These are phyloP conservation scores for Dasypolia templi DNA, from an alignment of 2,888 invertebrate species.

Conservation along the genomic window DNA sequence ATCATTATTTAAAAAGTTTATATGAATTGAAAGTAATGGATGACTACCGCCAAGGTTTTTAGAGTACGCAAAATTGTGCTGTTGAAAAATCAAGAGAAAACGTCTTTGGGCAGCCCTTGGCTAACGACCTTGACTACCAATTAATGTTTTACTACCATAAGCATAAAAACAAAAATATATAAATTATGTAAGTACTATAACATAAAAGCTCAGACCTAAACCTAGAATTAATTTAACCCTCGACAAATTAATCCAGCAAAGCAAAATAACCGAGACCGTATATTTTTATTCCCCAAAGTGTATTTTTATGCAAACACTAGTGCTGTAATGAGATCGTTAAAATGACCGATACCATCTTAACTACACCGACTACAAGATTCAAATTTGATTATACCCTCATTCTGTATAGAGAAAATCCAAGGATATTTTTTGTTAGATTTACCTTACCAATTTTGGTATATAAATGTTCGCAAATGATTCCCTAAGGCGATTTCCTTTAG, in stretches of 20 bases:
- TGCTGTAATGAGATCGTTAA: slow-evolving; percentile 52
- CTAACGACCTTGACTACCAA: not conserved
- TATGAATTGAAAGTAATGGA: not conserved
- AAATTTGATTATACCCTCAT: slow-evolving; percentile 31
- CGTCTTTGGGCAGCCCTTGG: not conserved
- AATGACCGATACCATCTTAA: slow-evolving; percentile 39
- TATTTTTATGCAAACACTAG: slow-evolving; percentile 49
- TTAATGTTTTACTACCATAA: slow-evolving; percentile 15
- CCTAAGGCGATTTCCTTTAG: slow-evolving; percentile 41
- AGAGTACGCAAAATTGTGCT: not conserved
- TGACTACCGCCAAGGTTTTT: not conserved
- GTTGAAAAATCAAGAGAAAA: not conserved
- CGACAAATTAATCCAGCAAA: slow-evolving; percentile 10
- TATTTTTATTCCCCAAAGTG: slow-evolving; percentile 23
- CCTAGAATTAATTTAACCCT: slow-evolving; percentile 11
- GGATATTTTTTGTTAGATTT: slow-evolving; percentile 28
- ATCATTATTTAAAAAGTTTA: not conserved
- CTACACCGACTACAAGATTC: slow-evolving; percentile 31
- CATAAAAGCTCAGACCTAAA: slow-evolving; percentile 9
- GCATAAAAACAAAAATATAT: slow-evolving; percentile 2
- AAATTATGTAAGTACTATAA: slow-evolving; percentile 1
- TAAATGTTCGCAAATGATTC: slow-evolving; percentile 53
- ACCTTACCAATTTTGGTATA: slow-evolving; percentile 31
- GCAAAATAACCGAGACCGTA: slow-evolving; percentile 8
- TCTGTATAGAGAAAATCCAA: slow-evolving; percentile 7